These are phyloP conservation scores for Talpa occidentalis DNA, from an alignment of 2,113 vertebrate species.

Conservation along the genomic window DNA sequence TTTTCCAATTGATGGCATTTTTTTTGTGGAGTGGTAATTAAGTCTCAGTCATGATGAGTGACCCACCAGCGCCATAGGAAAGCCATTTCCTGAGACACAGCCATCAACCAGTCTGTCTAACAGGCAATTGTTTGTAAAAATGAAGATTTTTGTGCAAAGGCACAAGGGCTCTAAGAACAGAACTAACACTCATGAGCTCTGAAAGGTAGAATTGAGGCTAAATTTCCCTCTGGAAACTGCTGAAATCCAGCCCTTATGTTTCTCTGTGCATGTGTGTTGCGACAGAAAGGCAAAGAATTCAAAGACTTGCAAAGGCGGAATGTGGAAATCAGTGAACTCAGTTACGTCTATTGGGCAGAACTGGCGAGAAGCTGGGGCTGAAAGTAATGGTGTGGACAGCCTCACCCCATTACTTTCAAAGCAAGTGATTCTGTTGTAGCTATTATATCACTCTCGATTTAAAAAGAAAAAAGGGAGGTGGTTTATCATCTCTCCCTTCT, in stretches of 20 bases:
- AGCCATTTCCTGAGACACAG: conserved; percentile 46
- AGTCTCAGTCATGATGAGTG: conserved; percentile 43
- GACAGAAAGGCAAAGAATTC: neutral
- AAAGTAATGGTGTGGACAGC: conserved; percentile 76
- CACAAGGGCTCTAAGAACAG: neutral
- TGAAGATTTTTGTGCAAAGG: conserved; percentile 54
- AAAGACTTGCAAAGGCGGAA: conserved; percentile 43
- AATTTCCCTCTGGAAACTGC: neutral
- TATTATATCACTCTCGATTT: conserved; percentile 65
- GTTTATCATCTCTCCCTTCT: conserved; percentile 74
- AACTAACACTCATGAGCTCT: neutral
- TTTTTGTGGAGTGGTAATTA: conserved; percentile 70
- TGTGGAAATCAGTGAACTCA: conserved; percentile 60
- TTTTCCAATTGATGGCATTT: conserved; percentile 19
- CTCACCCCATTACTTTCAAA: conserved; percentile 78
- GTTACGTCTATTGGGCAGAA: conserved; percentile 27
- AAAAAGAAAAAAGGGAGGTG: conserved; percentile 52
- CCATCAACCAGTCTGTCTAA: conserved; percentile 5
- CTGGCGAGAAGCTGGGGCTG: conserved; percentile 45
- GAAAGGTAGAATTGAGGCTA: neutral
- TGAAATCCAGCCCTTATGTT: neutral
- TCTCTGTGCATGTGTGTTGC: neutral
- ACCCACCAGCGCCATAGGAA: neutral
- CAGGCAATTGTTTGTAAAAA: conserved; percentile 59
- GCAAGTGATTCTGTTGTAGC: conserved; percentile 74